Conservation (phyloP, 1,140 invertebrate genomes). For the Acarapis woodi region DNA sequence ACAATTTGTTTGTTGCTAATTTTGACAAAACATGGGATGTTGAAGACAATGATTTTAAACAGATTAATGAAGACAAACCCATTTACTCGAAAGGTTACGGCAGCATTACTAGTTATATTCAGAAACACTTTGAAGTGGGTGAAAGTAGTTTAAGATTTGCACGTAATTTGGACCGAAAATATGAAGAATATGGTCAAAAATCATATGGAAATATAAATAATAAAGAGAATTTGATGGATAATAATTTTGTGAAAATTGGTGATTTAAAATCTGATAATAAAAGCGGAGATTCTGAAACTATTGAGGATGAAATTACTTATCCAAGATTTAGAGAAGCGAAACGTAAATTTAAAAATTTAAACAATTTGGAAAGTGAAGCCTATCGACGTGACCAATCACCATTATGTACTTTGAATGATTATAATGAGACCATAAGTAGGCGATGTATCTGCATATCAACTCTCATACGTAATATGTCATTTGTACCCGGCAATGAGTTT, state of each 20-base stretch:
- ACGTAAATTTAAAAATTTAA: neutral
- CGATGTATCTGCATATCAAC: conserved; percentile 65
- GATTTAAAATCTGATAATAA: too few species aligned
- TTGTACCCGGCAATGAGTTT: conserved; percentile 81
- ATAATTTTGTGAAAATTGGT: too few species aligned
- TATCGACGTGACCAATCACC: conserved; percentile 66
- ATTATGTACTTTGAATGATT: conserved; percentile 48
- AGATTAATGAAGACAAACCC: conserved; percentile 20
- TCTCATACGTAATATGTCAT: conserved; percentile 75
- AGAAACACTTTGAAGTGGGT: conserved; percentile 56
- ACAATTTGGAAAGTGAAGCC: conserved; percentile 57
- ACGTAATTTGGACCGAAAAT: conserved; percentile 32
- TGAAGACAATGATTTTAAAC: conserved; percentile 8
- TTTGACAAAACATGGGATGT: conserved; percentile 3
- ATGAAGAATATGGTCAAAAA: neutral
- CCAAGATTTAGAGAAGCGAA: neutral
- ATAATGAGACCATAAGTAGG: conserved; percentile 51
- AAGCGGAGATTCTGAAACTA: too few species aligned
- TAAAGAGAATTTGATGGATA: too few species aligned
- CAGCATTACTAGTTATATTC: conserved; percentile 29
- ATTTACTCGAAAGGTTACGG: neutral
- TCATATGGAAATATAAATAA: too few species aligned
- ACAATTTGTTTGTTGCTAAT: conserved; percentile 15
- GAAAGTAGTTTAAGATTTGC: conserved; percentile 48
- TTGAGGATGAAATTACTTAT: neutral